These are phyloP conservation scores for Prionailurus bengalensis DNA, from an alignment of 2,113 vertebrate species.

Conservation along the genomic window DNA sequence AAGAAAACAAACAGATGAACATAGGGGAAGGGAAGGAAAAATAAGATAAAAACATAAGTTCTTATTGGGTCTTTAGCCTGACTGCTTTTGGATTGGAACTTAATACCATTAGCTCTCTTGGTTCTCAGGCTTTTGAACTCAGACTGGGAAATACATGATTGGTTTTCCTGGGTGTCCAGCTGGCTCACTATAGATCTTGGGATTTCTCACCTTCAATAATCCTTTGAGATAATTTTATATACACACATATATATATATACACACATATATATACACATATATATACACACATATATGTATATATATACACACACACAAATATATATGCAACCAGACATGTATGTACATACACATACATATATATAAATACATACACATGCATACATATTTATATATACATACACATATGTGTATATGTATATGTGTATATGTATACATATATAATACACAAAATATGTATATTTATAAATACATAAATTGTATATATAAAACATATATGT, in stretches of 20 bases:
- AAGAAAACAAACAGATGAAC: no score
- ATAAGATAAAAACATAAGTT: neutral
- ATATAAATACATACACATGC: neutral
- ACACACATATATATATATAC: neutral
- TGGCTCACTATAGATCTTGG: neutral
- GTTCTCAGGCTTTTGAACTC: neutral
- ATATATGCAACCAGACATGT: neutral
- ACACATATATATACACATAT: neutral
- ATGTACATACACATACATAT: neutral
- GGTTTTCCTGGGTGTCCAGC: neutral
- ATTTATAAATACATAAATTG: neutral
- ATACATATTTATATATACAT: neutral
- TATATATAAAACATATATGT: neutral
- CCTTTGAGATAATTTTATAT: neutral
- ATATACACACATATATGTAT: neutral
- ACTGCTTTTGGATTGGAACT: neutral
- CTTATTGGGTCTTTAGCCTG: neutral
- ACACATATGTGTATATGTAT: no score
- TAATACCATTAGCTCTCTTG: neutral
- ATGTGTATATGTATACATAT: neutral
- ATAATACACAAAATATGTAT: neutral
- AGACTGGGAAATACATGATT: neutral
- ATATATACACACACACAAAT: neutral
- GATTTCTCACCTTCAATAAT: neutral
- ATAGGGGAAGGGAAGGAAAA: no score